Percentiles rank a stretch among this genome's conserved stretches.
These are phyloP conservation scores for Brachionus rotundiformis DNA, from an alignment of 1,140 invertebrate genomes.

Conservation along the genomic window DNA sequence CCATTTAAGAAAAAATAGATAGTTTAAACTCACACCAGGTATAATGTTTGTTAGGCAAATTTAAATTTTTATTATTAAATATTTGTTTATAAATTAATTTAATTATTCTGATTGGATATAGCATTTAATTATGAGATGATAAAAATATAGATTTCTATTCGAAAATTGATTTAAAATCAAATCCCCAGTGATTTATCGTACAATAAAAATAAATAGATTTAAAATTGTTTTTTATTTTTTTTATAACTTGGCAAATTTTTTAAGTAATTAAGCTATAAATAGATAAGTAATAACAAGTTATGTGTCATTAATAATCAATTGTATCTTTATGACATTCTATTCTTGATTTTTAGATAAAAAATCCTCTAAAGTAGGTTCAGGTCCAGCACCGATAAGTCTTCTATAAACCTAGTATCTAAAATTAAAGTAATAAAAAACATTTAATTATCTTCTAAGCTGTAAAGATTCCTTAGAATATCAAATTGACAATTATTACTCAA, in stretches of 20 bases:
- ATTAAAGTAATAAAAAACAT: too few relatives aligned
- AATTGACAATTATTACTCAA: too few relatives aligned
- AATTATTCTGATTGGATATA: not conserved
- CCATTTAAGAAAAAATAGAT: conserved; percentile 9
- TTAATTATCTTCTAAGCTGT: too few relatives aligned
- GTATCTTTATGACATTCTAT: not conserved
- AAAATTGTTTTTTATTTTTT: too few relatives aligned
- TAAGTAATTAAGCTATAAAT: conserved; percentile 28
- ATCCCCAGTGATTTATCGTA: conserved; percentile 30
- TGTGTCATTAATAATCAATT: not conserved
- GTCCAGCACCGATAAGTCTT: not conserved
- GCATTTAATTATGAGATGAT: not conserved
- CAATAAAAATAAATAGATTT: not conserved
- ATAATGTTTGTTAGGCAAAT: conserved; percentile 20
- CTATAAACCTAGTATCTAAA: too few relatives aligned
- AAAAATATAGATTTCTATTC: conserved; percentile 3
- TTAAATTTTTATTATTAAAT: not conserved
- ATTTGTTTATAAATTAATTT: conserved; percentile 26
- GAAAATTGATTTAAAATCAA: conserved; percentile 13
- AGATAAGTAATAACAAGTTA: conserved; percentile 13
- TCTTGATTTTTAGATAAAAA: not conserved
- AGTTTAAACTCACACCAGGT: conserved; percentile 42
- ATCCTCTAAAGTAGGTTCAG: not conserved
- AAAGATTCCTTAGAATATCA: too few relatives aligned
- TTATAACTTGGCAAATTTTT: not conserved